Conservation (phyloP, 2,888 invertebrate species). For the Punctoribates punctum region DNA sequence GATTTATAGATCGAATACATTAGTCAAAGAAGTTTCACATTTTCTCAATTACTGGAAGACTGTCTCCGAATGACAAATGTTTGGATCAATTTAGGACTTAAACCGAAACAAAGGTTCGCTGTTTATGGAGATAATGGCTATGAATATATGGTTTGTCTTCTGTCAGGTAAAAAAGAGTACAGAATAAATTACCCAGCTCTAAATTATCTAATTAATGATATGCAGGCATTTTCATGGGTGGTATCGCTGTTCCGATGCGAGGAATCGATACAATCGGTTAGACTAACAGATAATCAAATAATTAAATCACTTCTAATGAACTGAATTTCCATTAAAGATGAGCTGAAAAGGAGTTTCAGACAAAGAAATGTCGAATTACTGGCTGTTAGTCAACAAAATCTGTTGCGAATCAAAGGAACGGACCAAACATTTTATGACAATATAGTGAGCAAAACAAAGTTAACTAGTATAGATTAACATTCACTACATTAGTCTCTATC, state of each 20-base stretch:
- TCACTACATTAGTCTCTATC: background rate
- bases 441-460: background rate
- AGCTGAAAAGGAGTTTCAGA: background rate
- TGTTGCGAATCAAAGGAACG: background rate
- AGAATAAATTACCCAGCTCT: background rate
- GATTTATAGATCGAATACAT: background rate
- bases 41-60: background rate
- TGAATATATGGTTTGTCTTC: constrained; percentile 6
- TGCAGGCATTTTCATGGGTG: background rate
- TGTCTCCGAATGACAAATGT: background rate
- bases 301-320: background rate
- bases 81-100: background rate
- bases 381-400: background rate
- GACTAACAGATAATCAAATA: background rate
- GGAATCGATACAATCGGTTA: background rate
- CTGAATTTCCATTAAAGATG: background rate
- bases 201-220: background rate
- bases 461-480: background rate
- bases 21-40: background rate
- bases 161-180: background rate
- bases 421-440: background rate
- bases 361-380: background rate
- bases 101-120: background rate
- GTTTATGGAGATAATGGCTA: background rate
- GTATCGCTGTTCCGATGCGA: background rate